phyloP scores from a whole-genome alignment of 2,113 vertebrate genomes.

The Choloepus hoffmanni region DNA sequence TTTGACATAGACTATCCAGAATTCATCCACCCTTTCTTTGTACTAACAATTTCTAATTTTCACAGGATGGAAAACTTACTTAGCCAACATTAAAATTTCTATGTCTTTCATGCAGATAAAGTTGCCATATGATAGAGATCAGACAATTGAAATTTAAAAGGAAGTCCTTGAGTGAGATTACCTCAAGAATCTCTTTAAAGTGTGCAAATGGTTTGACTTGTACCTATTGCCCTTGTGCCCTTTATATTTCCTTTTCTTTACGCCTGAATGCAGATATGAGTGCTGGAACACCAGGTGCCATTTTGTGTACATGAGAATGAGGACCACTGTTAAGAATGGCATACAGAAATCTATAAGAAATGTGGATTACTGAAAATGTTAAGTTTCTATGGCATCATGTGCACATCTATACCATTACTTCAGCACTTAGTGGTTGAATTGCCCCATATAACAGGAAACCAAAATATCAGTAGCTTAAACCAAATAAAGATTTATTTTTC shows the following conservation, averaged over 20 bases:
- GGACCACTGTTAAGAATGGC: background rate
- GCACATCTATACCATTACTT: background rate
- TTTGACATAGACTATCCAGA: background rate
- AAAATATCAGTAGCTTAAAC: background rate
- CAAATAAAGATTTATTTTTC: background rate
- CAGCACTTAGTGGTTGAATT: background rate
- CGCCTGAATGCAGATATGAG: background rate
- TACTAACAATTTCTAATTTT: background rate
- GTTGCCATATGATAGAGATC: background rate
- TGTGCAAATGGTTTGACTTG: background rate
- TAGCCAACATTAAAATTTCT: background rate
- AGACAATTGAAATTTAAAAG: background rate
- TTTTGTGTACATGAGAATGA: background rate
- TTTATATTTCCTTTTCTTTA: background rate
- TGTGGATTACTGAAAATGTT: background rate
- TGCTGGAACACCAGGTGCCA: background rate
- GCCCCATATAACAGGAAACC: background rate
- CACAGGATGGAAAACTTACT: background rate
- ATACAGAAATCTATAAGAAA: background rate
- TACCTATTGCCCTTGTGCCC: background rate
- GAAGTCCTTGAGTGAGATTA: background rate
- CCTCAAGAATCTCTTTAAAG: background rate
- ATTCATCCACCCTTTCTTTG: background rate
- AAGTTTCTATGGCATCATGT: fast-evolving
- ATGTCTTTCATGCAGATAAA: background rate